Base-by-base conservation (phyloP, 2,888 invertebrate genomes). In the Scrobipalpa costella region DNA sequence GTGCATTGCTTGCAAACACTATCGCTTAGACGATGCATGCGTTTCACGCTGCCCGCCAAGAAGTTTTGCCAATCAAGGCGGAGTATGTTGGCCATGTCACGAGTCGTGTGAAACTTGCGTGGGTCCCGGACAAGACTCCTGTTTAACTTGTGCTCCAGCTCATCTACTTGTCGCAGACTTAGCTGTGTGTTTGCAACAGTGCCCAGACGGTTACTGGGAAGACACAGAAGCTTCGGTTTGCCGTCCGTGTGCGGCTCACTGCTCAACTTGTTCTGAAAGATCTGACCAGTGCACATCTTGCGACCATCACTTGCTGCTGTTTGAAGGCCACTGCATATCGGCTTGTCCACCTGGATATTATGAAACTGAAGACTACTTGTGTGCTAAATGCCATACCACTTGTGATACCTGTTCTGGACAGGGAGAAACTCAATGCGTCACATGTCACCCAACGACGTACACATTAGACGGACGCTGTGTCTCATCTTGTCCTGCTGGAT, bases 41-140 rank as follows among this genome's bases (percentile, higher is more conserved):
- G 96, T 97, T 2, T 95, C 95, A 68, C 93, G 95, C 59, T 97
- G 97, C 79, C 97, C 97, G 7, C 96, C 96, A 13, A 93, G 96
- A 72, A 97, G 96, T 76, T 97, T 95, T 75, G 94, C 95, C 0
- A 96, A 96, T 78, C 94, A 95, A 73, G 95, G 95, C 50, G 95
- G 94, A 52, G 94, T 95, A 21, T 98, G 97, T 76, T 95, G 95
- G 93, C 95, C 96, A 0, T 98, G 98, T 75, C 97, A 97, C 78
- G 96, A 97, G 78, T 96, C 96, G 13, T 98, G 98, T 77, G 95
- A 96, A 80, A 97, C 96, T 15, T 98, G 98, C 76, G 96, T 96
- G 27, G 98, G 97, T 7, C 94, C 97, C 3, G 96, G 96, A 11
- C 96, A 96, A 79, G 96, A 96, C 79, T 96, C 96, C 62, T 97